phyloP scores from a whole-genome alignment of 2,888 invertebrate genomes.

The Drosophila anomalata region DNA sequence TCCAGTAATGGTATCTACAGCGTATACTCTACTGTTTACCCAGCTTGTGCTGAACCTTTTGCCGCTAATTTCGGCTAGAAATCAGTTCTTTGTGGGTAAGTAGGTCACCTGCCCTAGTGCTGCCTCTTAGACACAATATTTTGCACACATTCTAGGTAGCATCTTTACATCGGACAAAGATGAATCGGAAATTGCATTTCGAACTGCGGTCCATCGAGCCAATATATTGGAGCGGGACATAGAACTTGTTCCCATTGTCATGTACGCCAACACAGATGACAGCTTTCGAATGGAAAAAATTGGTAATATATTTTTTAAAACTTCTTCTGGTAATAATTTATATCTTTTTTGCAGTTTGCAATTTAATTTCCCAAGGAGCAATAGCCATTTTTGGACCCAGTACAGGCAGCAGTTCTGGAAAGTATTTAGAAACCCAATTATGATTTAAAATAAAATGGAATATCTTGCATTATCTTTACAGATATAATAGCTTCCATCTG shows the following conservation, averaged over 20 bases:
- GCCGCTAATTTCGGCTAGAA: slow-evolving; percentile 46
- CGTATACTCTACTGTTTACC: slow-evolving; percentile 38
- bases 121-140: neutral
- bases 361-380: slow-evolving; percentile 87
- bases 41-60: slow-evolving; percentile 24
- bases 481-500: slow-evolving; percentile 85
- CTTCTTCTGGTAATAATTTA: neutral
- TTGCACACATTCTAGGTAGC: slow-evolving; percentile 69
- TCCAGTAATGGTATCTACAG: slow-evolving; percentile 33
- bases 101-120: slow-evolving; percentile 56
- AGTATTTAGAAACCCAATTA: slow-evolving; percentile 38
- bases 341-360: slow-evolving; percentile 86
- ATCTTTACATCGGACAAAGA: slow-evolving; percentile 85
- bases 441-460: neutral
- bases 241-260: slow-evolving; percentile 78
- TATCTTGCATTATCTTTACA: slow-evolving; percentile 24
- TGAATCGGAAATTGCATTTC: slow-evolving; percentile 87
- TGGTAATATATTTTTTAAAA: slow-evolving; percentile 60
- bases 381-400: slow-evolving; percentile 89
- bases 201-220: slow-evolving; percentile 85
- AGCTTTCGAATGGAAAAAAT: slow-evolving; percentile 82
- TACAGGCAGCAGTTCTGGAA: slow-evolving; percentile 84
- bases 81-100: slow-evolving; percentile 70
- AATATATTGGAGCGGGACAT: slow-evolving; percentile 83
- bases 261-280: slow-evolving; percentile 79